Conservation (phyloP, 30 jellyfish, hydroid and myxozoan species). For the Rhopilema esculentum region DNA sequence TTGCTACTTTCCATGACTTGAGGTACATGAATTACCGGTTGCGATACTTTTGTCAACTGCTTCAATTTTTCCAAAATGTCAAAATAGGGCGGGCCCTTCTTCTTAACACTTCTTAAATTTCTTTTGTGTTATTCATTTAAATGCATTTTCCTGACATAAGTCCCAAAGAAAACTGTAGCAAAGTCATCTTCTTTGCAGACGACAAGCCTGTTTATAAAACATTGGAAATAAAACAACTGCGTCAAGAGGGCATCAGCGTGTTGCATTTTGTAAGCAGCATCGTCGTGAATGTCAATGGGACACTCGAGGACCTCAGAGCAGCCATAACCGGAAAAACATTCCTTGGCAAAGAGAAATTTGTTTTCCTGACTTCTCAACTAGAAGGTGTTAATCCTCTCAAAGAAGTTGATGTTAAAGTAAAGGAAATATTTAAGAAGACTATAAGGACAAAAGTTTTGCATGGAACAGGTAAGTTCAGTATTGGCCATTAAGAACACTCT, state of each 20-base stretch:
- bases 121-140: no score
- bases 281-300: conserved; percentile 55
- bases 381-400: conserved; percentile 70
- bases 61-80: no score
- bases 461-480: conserved; percentile 65
- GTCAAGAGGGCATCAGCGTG: conserved; percentile 60
- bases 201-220: conserved; percentile 35
- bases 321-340: conserved; percentile 33
- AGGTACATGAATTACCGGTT: no score
- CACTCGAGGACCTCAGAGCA: conserved; percentile 48
- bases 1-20: neutral
- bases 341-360: conserved; percentile 43
- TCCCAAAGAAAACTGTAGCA: no score
- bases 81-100: no score
- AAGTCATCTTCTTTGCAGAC: conserved; percentile 7
- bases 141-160: no score
- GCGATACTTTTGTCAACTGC: no score
- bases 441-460: conserved; percentile 55
- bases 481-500: neutral
- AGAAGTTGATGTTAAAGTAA: conserved; percentile 50
- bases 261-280: conserved; percentile 42
- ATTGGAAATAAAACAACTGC: conserved; percentile 64
- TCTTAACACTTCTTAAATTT: no score
- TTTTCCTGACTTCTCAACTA: conserved; percentile 69
- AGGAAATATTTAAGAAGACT: conserved; percentile 35